Conservation (phyloP, 2,888 invertebrate species). For the Nomada ferruginata region DNA sequence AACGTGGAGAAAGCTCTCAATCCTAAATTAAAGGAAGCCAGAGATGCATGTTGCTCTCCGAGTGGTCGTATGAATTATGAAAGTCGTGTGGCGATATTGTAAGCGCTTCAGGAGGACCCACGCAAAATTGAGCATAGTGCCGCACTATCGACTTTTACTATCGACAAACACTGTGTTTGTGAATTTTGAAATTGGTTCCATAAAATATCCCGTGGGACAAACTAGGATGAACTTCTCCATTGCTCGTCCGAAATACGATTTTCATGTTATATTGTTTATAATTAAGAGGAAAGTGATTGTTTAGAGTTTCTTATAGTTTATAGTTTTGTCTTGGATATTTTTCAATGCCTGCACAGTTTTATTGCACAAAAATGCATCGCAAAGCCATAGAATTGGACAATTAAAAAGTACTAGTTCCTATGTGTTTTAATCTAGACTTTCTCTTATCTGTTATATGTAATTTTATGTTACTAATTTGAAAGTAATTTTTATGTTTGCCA, state of each 20-base stretch:
- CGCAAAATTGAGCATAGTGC: slow-evolving; percentile 23
- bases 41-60: background rate
- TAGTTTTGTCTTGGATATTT: background rate
- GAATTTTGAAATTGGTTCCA: slow-evolving; percentile 26
- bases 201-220: background rate
- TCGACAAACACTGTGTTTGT: background rate
- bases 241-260: too few species aligned
- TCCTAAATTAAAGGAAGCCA: slow-evolving; percentile 22
- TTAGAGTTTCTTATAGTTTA: background rate
- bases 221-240: too few species aligned
- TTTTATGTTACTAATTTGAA: background rate
- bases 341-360: background rate
- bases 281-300: background rate
- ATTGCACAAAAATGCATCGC: too few species aligned
- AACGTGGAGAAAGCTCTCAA: slow-evolving; percentile 26
- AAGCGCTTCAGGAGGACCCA: slow-evolving; percentile 20
- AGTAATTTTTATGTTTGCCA: background rate
- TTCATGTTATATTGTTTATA: background rate
- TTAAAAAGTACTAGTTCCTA: background rate
- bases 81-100: slow-evolving; percentile 44
- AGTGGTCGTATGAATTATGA: slow-evolving; percentile 36
- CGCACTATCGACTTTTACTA: slow-evolving; percentile 28
- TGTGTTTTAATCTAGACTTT: background rate
- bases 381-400: background rate
- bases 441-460: background rate